Evolutionary conservation across 2,888 invertebrate species (phyloP).

Genomic region (Xylota sylvarum): DNA sequence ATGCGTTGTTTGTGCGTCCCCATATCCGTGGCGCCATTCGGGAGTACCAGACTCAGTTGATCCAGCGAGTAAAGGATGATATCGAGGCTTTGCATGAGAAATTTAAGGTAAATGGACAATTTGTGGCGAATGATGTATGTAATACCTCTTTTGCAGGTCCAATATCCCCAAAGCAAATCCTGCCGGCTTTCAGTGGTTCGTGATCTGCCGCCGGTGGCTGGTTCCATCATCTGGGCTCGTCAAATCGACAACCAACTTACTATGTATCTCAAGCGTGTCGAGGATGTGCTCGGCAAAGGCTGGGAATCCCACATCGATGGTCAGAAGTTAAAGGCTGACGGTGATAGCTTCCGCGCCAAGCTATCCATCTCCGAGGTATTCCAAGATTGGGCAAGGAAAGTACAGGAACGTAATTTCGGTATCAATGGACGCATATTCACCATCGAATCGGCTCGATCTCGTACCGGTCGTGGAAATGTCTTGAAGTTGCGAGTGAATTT

Average conservation of each 20-base stretch:
- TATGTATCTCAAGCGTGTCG: slow-evolving; percentile 97
- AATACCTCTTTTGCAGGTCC: slow-evolving; percentile 87
- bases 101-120: slow-evolving; percentile 90
- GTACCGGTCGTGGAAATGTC: slow-evolving; percentile 93
- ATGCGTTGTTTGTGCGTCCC: slow-evolving; percentile 98
- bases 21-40: slow-evolving; percentile 99
- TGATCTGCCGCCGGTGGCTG: slow-evolving; percentile 98
- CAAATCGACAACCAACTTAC: slow-evolving; percentile 99
- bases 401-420: slow-evolving; percentile 96
- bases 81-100: slow-evolving; percentile 99
- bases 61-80: slow-evolving; percentile 99
- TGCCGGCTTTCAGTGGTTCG: slow-evolving; percentile 95
- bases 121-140: too few species aligned
- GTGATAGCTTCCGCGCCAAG: slow-evolving; percentile 98
- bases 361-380: slow-evolving; percentile 98
- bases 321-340: slow-evolving; percentile 98
- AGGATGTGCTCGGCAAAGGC: slow-evolving; percentile 98
- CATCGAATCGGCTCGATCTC: slow-evolving; percentile 92
- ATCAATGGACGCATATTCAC: slow-evolving; percentile 97
- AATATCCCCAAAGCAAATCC: slow-evolving; percentile 97
- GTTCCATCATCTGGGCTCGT: slow-evolving; percentile 99
- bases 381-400: slow-evolving; percentile 98
- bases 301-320: slow-evolving; percentile 99
- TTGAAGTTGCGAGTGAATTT: slow-evolving; percentile 97
- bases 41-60: slow-evolving; percentile 99